phyloP scores from a whole-genome alignment of 2,113 vertebrate genomes.

The Toxotes jaculatrix region DNA sequence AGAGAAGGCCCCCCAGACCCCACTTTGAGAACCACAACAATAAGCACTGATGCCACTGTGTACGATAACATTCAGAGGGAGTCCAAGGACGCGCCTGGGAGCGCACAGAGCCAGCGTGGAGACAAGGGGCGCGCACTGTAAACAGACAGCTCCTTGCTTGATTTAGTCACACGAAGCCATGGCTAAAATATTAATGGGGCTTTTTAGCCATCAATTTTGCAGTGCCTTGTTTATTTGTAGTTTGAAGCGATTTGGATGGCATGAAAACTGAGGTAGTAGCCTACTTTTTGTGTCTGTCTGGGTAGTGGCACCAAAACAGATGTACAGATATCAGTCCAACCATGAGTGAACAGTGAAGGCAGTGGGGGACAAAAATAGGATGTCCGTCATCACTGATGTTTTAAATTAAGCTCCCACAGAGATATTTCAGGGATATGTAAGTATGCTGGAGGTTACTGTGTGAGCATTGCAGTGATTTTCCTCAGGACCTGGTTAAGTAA shows the following conservation, averaged over 20 bases:
- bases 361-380: background rate
- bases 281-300: background rate
- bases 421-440: background rate
- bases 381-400: background rate
- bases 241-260: background rate
- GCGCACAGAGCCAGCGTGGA: constrained; percentile 30
- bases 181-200: constrained; percentile 66
- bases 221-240: constrained; percentile 42
- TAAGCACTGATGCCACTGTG: background rate
- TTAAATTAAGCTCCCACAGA: background rate
- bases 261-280: background rate
- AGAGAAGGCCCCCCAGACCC: constrained; percentile 14
- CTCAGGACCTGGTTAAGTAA: constrained; percentile 7
- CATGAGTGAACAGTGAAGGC: background rate
- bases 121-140: constrained; percentile 9
- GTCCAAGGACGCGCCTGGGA: constrained; percentile 28
- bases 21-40: constrained; percentile 20
- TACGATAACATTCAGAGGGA: constrained; percentile 8
- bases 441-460: background rate
- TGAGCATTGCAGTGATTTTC: background rate
- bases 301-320: background rate
- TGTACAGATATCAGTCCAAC: background rate
- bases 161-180: constrained; percentile 45
- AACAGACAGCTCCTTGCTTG: constrained; percentile 17
- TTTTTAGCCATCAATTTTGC: constrained; percentile 51